Evolutionary conservation across 2,797 vertebrate species (phyloP).

Genomic region (Sorex maritimensis): DNA sequence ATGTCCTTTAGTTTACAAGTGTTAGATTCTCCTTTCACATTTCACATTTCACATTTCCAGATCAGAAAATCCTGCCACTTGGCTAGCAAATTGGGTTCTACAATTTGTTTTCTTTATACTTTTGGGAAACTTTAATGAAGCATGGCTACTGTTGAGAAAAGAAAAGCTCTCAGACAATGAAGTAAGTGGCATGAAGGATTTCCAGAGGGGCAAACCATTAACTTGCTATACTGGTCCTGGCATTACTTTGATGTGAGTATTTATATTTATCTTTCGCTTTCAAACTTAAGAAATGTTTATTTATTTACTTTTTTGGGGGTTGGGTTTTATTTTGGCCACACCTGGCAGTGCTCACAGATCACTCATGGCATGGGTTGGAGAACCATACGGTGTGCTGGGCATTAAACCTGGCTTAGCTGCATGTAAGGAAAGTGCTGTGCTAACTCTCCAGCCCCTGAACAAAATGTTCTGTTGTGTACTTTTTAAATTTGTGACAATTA

Average conservation of each 20-base stretch:
- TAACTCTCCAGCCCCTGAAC: too few relatives aligned
- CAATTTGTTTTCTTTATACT: background rate
- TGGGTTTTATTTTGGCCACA: too few relatives aligned
- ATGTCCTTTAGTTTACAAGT: background rate
- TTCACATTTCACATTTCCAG: slow-evolving; percentile 31
- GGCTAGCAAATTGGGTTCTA: slow-evolving; percentile 45
- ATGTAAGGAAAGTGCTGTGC: too few relatives aligned
- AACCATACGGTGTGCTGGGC: too few relatives aligned
- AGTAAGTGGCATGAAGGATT: slow-evolving; percentile 3
- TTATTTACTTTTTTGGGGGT: background rate
- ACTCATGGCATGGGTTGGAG: too few relatives aligned
- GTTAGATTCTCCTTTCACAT: background rate
- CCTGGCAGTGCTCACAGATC: too few relatives aligned
- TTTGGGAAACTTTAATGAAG: background rate
- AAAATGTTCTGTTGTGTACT: background rate
- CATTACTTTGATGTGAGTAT: background rate
- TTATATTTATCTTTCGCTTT: slow-evolving; percentile 9
- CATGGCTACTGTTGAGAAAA: background rate
- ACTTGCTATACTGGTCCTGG: background rate
- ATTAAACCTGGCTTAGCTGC: too few relatives aligned
- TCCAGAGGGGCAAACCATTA: background rate
- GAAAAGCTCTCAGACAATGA: background rate
- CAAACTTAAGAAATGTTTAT: background rate
- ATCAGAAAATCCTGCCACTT: background rate
- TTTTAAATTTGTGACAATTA: background rate